Conservation (phyloP, 2,888 invertebrate species). For the Stenotaenia linearis region DNA sequence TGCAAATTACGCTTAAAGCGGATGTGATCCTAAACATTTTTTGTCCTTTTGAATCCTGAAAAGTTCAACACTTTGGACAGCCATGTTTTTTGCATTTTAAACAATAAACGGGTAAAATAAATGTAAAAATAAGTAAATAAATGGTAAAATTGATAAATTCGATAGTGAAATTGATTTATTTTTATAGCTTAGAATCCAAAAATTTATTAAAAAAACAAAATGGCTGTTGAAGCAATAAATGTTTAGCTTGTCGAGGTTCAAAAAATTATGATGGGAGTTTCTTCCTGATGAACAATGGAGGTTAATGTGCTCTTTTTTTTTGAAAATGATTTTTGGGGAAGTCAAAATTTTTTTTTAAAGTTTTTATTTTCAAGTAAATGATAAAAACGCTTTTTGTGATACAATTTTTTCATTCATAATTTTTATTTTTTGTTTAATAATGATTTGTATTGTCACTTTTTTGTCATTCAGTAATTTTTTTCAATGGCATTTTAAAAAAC, state of each 20-base stretch:
- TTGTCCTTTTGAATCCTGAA: neutral
- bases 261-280: constrained; percentile 5
- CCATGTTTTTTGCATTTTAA: neutral
- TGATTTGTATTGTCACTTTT: neutral
- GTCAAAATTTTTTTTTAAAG: neutral
- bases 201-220: neutral
- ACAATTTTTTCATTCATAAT: neutral
- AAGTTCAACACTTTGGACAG: neutral
- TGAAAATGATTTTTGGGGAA: neutral
- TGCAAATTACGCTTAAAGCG: constrained; percentile 1
- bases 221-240: neutral
- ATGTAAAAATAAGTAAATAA: neutral
- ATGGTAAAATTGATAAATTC: neutral
- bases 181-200: neutral
- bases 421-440: neutral
- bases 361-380: no score
- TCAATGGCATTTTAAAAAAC: neutral
- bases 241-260: constrained; percentile 9
- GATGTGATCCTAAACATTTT: neutral
- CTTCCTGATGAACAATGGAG: constrained; percentile 9
- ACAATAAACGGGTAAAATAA: neutral
- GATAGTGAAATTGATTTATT: neutral
- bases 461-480: constrained; percentile 3
- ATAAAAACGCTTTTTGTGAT: neutral
- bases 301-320: neutral